Evolutionary conservation across 2,113 vertebrate genomes (phyloP).

Genomic region (Colossoma macropomum): DNA sequence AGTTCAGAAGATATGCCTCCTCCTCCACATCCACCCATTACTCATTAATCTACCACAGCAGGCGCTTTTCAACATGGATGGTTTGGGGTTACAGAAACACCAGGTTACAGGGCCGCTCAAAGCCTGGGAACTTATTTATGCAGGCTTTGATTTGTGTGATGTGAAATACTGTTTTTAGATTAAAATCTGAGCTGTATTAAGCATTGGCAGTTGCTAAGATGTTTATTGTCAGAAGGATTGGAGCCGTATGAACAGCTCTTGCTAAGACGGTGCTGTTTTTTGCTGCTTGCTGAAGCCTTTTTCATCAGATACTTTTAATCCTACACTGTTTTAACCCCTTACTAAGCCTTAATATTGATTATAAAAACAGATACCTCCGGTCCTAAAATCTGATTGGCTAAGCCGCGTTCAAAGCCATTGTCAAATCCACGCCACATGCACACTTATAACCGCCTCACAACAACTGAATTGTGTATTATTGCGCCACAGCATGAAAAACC

Average conservation of each 20-base stretch:
- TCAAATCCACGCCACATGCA: too few relatives aligned
- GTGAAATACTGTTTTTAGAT: constrained; percentile 26
- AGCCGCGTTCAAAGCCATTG: too few relatives aligned
- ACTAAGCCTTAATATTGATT: too few relatives aligned
- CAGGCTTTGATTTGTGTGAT: constrained; percentile 16
- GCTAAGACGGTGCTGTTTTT: background rate
- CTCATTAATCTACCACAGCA: constrained; percentile 44
- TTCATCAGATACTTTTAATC: background rate
- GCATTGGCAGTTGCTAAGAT: background rate
- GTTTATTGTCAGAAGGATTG: background rate
- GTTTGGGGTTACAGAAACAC: constrained; percentile 1
- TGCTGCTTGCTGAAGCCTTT: background rate
- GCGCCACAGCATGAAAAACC: too few relatives aligned
- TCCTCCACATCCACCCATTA: constrained; percentile 42
- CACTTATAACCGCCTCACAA: too few relatives aligned
- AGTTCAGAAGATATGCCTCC: constrained; percentile 18
- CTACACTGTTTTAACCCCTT: too few relatives aligned
- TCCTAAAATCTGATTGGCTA: too few relatives aligned
- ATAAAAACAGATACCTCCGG: too few relatives aligned
- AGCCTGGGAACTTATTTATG: constrained; percentile 45
- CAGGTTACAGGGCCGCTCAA: constrained; percentile 16
- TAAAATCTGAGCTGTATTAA: constrained; percentile 1
- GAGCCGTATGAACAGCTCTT: background rate
- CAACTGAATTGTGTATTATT: too few relatives aligned
- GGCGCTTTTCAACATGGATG: constrained; percentile 25